phyloP scores from a whole-genome alignment of 2,113 vertebrate genomes.

The Oostethus manadensis region DNA sequence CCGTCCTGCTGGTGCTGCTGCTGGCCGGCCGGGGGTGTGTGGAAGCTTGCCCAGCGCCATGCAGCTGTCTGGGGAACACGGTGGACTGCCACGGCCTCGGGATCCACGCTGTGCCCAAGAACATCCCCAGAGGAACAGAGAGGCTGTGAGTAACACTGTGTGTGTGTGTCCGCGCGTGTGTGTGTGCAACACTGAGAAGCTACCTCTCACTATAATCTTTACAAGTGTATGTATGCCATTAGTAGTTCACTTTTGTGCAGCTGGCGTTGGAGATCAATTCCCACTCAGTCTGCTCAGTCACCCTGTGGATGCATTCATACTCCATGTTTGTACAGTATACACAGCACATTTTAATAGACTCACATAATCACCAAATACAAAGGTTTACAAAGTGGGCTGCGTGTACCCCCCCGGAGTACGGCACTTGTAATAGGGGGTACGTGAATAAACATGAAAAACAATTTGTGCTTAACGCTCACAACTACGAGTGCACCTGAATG shows the following conservation, averaged over 20 bases:
- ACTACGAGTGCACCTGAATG: too few relatives aligned
- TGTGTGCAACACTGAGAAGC: background rate
- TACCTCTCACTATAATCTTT: background rate
- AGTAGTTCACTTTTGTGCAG: background rate
- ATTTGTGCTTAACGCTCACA: too few relatives aligned
- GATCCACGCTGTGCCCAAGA: constrained; percentile 79
- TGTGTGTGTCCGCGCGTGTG: background rate
- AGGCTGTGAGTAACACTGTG: constrained; percentile 79
- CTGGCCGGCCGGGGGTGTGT: constrained; percentile 23
- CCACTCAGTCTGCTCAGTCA: too few relatives aligned
- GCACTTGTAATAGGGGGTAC: too few relatives aligned
- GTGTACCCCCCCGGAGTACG: too few relatives aligned
- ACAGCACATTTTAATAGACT: too few relatives aligned
- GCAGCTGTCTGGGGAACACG: constrained; percentile 85
- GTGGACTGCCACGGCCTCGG: constrained; percentile 90
- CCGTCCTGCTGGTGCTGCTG: constrained; percentile 66
- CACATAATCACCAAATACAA: too few relatives aligned
- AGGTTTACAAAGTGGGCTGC: too few relatives aligned
- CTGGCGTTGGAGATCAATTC: too few relatives aligned
- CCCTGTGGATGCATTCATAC: too few relatives aligned
- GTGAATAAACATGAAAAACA: too few relatives aligned
- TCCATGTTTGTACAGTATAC: too few relatives aligned
- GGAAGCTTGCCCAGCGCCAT: constrained; percentile 78
- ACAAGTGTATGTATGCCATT: background rate
- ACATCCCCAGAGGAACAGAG: constrained; percentile 84